Evolutionary conservation across 2,113 vertebrate genomes (phyloP), one percentile per base, ranked within the genome.

Genomic region (Andinoacara biseriatus): DNA sequence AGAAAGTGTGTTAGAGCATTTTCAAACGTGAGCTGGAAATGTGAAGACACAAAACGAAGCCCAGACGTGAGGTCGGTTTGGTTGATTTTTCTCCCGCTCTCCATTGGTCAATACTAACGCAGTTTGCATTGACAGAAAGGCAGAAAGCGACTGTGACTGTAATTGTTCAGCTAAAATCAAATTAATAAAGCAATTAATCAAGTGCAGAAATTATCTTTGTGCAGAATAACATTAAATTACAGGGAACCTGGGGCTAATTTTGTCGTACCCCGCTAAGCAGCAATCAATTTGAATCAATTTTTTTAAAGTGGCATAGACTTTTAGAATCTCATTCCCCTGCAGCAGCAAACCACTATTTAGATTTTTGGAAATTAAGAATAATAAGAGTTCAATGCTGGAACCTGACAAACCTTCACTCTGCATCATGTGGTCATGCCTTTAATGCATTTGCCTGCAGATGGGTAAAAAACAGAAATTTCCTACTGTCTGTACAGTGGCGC

Each of bases 111-210:
- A 76, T 75, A 11, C 58, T 85, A 82, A 78, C 5, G 49, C 17
- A 22, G 58, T 80, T 84, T 63, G 58, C 14, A 6, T 29, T 29
- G 24, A 75, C 26, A 78, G 38, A 40, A 77, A 65, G 46, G 35
- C 31, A 52, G 15, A 77, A 58, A 3, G 24, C 82, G 24, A 77
- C 46, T 35, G 74, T 29, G 61, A 26, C 67, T 15, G 18, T 58
- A 81, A 83, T 83, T 83, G 74, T 84, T 87, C 65, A 10, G 20
- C 33, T 43, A 57, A 26, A 82, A 83, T 82, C 33, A 29, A 77
- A 88, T 89, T 46, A 85, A 75, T 77, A 35, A 74, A 74, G 60
- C 74, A 83, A 76, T 87, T 81, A 80, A 80, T 81, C 77, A 79
- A 74, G 54, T 33, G 26, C 84, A 52, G 75, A 26, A 85, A 84